Base-by-base conservation (phyloP, 2,888 invertebrate species). In the Autographa gamma region DNA sequence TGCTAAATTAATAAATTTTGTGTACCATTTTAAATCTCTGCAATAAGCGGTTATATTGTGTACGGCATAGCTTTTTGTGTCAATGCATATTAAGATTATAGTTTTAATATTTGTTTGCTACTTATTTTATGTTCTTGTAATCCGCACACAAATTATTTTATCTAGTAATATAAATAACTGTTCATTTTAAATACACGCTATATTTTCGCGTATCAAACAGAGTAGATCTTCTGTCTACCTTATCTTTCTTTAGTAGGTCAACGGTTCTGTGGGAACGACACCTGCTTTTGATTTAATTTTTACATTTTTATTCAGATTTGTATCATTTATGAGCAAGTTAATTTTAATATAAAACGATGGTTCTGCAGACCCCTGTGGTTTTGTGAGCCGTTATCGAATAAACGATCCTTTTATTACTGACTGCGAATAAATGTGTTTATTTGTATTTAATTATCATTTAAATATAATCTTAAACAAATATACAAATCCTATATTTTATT, bases 251-350 rank as follows among this genome's bases (percentile, higher is more conserved):
- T 48, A n/a, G 48, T 13, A 16, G 11, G 58, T 5, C 4, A 7
- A 8, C 16, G 11, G 34, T 64, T 31, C 60, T 76, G 77, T 77
- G 80, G 80, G 80, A 77, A 80, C 77, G 69, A 66, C 77, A 77
- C 77, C 77, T 80, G 77, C 58, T 66, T 34, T 31, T 71, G 32
- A 69, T 69, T 68, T 54, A 48, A 48, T 48, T 68, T 76, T 69
- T 60, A 63, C 58, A 71, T 54, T 63, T 66, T 79, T 63, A 77
- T 68, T 67, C 60, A 66, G 60, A 79, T 76, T 68, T 43, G 65
- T 63, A 79, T 75, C 66, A 76, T 71, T 56, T 19, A 56, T 56
- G 25, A 13, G 19, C 19, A 56, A 56, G 19, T 56, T 56, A 13
- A 56, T 56, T 25, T 56, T 56, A 56, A 25, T 56, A 25, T 25